These are phyloP conservation scores for Psilopogon haemacephalus DNA, from an alignment of 2,113 vertebrate genomes.

Conservation along the genomic window DNA sequence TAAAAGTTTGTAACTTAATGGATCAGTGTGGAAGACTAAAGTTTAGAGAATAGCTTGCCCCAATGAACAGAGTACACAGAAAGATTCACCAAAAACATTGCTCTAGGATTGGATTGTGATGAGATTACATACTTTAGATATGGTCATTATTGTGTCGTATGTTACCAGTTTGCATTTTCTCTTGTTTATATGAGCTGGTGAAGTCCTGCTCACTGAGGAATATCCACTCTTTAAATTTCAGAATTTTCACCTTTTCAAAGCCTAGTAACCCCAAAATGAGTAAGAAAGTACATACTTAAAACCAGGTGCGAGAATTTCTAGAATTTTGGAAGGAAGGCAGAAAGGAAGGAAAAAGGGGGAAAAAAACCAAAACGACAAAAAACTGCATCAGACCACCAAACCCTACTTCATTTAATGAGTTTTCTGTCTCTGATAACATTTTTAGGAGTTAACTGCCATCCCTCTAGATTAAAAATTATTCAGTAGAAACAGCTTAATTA, in stretches of 20 bases:
- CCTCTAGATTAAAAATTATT: background rate
- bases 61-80: background rate
- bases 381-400: background rate
- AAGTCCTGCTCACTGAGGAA: accelerated
- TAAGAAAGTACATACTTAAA: background rate
- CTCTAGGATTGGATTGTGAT: background rate
- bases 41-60: background rate
- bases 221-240: background rate
- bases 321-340: too few relatives aligned
- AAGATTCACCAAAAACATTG: background rate
- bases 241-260: background rate
- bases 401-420: background rate
- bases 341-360: too few relatives aligned
- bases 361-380: background rate
- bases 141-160: background rate
- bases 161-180: background rate
- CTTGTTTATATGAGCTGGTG: background rate
- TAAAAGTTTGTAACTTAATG: background rate
- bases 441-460: background rate
- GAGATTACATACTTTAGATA: background rate
- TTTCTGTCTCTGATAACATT: background rate
- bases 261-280: background rate
- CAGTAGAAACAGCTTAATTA: background rate
- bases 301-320: background rate
- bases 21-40: background rate